Evolutionary conservation across 2,113 vertebrate species (phyloP), one percentile per base, ranked within the genome.

Genomic region (Ptyas mucosa): DNA sequence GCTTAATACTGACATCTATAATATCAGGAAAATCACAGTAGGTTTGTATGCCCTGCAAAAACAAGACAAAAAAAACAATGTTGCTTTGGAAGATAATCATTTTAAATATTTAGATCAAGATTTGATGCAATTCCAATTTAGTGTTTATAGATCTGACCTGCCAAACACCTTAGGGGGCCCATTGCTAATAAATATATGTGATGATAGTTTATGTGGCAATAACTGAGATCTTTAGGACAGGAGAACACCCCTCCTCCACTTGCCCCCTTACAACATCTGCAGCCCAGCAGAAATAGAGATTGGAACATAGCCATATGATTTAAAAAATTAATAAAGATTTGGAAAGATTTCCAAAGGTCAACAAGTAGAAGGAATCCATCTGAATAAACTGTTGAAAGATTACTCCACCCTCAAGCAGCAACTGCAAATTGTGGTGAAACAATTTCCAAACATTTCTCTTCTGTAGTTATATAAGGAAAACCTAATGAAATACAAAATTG

Each of bases 21-120:
- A 99, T 98, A 93, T 99, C 99, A 89, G 98, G 98, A 97, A 99
- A 99, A 97, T 99, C 99, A 96, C 99, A 99, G 96, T 99, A 99
- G 0, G 98, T 97, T 96, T 99, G 98, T 90, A 99, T 97, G 96
- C 98, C 98, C 99, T 99, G 95, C 23, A 95, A 95, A 81, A 81
- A 81, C n/a, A 39, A 81, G n/a, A 75, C 7, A 7, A 81, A 81
- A 81, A 43, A 43, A 43, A 94, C 21, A 92, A 95, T 85, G 54
- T 81, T 39, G 0, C 5, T 94, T 88, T 92, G 39, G 93, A 91
- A 95, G 14, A 26, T 57, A 94, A 93, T 75, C 0, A 58, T 85
- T 89, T 39, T 64, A 21, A 57, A 26, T 20, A 39, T 52, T 86
- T 85, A 14, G 87, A n/a, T 21, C 21, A 58, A n/a, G 8, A 29